phyloP scores from a whole-genome alignment of 2,888 invertebrate genomes.

The Bellardia pandia region DNA sequence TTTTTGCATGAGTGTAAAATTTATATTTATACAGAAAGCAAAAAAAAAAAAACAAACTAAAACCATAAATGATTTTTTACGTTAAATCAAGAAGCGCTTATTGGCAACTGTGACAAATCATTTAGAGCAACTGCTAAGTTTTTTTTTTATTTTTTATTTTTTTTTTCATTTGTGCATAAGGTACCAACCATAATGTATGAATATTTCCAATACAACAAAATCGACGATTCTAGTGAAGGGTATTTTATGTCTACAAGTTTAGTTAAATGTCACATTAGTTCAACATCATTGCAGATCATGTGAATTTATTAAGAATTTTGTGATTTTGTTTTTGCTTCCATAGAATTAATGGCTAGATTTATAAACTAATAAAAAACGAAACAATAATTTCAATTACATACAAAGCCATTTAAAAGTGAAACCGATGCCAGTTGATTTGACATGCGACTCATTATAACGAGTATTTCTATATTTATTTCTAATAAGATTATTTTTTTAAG shows the following conservation, averaged over 20 bases:
- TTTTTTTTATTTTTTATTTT: neutral
- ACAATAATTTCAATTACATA: neutral
- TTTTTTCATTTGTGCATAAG: neutral
- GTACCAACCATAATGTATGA: neutral
- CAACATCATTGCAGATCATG: slow-evolving; percentile 64
- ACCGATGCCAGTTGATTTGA: slow-evolving; percentile 5
- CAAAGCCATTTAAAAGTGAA: slow-evolving; percentile 21
- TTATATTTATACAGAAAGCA: slow-evolving; percentile 8
- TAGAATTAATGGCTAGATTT: neutral
- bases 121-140: slow-evolving; percentile 63
- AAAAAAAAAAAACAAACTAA: slow-evolving; percentile 14
- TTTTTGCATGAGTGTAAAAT: slow-evolving; percentile 49
- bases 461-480: slow-evolving; percentile 21
- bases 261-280: slow-evolving; percentile 70
- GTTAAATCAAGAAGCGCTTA: slow-evolving; percentile 68
- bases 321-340: neutral
- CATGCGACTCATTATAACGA: slow-evolving; percentile 33
- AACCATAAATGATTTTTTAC: slow-evolving; percentile 28
- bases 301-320: slow-evolving; percentile 55
- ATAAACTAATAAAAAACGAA: neutral
- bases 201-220: slow-evolving; percentile 6
- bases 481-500: slow-evolving; percentile 18
- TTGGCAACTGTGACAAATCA: slow-evolving; percentile 73
- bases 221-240: slow-evolving; percentile 56
- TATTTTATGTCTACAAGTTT: slow-evolving; percentile 36